Evolutionary conservation across 2,113 vertebrate species (phyloP).

Genomic region (Noctilio leporinus): DNA sequence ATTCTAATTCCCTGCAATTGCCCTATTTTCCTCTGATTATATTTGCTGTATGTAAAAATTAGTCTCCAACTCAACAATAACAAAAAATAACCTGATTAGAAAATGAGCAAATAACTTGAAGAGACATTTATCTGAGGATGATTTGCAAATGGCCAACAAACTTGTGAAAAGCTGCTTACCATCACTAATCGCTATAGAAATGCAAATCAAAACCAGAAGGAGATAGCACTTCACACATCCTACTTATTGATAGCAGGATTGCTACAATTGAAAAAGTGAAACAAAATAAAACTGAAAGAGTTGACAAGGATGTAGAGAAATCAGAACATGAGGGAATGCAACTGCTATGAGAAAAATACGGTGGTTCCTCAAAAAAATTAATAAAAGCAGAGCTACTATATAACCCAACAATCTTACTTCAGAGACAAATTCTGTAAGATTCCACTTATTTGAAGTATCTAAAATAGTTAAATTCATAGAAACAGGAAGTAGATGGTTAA

Average conservation of each 20-base stretch:
- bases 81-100: neutral
- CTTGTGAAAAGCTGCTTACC: neutral
- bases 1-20: neutral
- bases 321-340: neutral
- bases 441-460: neutral
- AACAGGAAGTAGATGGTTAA: neutral
- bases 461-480: neutral
- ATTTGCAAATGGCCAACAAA: neutral
- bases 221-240: neutral
- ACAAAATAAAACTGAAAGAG: neutral
- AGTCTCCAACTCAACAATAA: neutral
- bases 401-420: neutral
- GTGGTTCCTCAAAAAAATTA: neutral
- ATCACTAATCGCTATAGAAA: neutral
- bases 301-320: neutral
- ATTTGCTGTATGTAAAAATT: neutral
- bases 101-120: neutral
- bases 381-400: neutral
- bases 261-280: neutral
- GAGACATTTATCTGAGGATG: neutral
- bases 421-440: neutral
- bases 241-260: neutral
- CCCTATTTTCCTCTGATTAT: too few relatives aligned
- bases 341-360: neutral
- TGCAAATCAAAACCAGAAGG: neutral